A percentile compares a stretch with the other conserved stretches of the same genome.
These are phyloP conservation scores for Pungitius pungitius DNA, from an alignment of 2,113 vertebrate genomes.

Conservation along the genomic window DNA sequence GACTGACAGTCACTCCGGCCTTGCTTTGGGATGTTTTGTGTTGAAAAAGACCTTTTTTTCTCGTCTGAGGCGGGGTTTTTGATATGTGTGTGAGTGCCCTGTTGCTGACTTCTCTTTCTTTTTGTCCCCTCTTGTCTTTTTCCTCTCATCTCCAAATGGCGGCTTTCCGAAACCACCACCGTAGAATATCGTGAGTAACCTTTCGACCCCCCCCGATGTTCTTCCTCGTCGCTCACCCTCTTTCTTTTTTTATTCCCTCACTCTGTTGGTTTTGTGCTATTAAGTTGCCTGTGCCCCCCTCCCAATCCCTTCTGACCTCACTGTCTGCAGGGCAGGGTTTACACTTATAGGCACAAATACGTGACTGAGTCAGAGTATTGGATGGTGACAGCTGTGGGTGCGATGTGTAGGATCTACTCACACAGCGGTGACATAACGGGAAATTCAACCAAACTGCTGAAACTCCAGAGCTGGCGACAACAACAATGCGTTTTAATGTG, in stretches of 20 bases:
- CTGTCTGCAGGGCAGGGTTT: conserved; percentile 50
- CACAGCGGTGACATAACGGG: no score
- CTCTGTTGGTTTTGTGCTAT: conserved; percentile 49
- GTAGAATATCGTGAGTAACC: conserved; percentile 91
- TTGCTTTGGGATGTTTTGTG: conserved; percentile 2
- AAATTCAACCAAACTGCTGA: no score
- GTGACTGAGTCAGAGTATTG: neutral
- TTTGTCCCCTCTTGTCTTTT: conserved; percentile 33
- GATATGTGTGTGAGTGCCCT: conserved; percentile 1
- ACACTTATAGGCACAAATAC: conserved; percentile 38
- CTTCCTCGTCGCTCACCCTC: conserved; percentile 29
- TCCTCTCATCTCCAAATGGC: conserved; percentile 32
- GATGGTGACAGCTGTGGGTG: neutral
- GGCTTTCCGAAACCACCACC: conserved; percentile 52
- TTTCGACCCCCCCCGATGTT: conserved; percentile 49
- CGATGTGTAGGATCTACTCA: neutral
- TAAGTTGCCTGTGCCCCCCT: conserved; percentile 48
- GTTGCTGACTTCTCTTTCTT: conserved; percentile 51
- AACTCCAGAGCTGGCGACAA: neutral
- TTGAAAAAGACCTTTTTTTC: neutral
- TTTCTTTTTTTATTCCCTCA: conserved; percentile 6
- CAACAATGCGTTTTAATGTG: neutral
- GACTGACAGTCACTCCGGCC: neutral
- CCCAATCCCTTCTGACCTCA: conserved; percentile 6
- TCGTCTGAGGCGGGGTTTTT: neutral